Evolutionary conservation across 2,113 vertebrate species (phyloP).

Genomic region (Gadus macrocephalus): DNA sequence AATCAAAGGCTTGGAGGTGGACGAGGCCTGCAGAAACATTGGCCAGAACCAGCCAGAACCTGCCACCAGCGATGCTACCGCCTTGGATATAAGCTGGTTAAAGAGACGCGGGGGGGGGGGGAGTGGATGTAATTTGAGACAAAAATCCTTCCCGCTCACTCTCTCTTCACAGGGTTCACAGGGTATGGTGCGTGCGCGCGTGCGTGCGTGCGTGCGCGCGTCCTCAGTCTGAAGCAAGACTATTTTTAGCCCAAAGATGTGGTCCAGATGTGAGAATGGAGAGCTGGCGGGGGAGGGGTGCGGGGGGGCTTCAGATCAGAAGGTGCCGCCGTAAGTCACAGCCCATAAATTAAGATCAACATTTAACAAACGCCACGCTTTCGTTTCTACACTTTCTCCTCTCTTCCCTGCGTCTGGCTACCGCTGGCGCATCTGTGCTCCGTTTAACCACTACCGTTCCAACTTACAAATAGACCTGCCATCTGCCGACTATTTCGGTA

Average conservation of each 20-base stretch:
- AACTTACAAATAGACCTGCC: slow-evolving; percentile 32
- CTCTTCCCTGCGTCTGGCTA: not conserved
- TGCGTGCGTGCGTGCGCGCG: slow-evolving; percentile 24
- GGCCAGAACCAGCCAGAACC: slow-evolving; percentile 41
- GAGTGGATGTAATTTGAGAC: slow-evolving; percentile 25
- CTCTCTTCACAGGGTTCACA: not conserved
- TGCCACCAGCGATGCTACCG: slow-evolving; percentile 11
- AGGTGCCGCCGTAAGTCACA: slow-evolving; percentile 24
- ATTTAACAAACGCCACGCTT: not conserved
- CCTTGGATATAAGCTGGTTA: slow-evolving; percentile 35
- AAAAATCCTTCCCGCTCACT: slow-evolving; percentile 16
- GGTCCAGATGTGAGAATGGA: slow-evolving; percentile 56
- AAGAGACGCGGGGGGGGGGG: slow-evolving; percentile 26
- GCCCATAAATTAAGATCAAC: not conserved
- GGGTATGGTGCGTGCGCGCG: not conserved
- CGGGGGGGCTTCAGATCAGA: slow-evolving; percentile 15
- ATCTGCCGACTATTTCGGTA: slow-evolving; percentile 34
- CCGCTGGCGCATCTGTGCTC: slow-evolving; percentile 28
- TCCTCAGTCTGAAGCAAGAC: slow-evolving; percentile 40
- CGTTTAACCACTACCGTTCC: slow-evolving; percentile 28
- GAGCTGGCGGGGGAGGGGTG: not conserved
- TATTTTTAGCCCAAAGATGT: slow-evolving; percentile 53
- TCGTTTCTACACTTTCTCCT: not conserved
- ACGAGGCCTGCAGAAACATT: slow-evolving; percentile 5
- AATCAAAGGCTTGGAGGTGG: not conserved